These are phyloP conservation scores for Rhabdophis nuchalis DNA, from an alignment of 2,797 vertebrate species.

Conservation along the genomic window DNA sequence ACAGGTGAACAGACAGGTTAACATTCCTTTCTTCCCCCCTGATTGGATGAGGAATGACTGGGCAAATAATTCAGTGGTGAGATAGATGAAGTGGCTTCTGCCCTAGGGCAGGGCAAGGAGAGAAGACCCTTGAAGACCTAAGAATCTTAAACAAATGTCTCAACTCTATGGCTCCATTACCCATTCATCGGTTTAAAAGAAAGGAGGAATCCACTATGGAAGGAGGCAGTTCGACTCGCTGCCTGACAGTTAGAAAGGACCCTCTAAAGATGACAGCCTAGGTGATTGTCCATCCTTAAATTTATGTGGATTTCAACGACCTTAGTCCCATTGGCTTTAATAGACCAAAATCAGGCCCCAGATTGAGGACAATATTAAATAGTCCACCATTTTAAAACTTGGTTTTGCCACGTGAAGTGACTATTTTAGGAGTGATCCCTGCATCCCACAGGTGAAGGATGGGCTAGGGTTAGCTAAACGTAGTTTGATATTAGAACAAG, in stretches of 20 bases:
- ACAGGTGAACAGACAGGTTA: not conserved
- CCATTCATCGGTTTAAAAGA: not conserved
- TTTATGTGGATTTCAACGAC: not conserved
- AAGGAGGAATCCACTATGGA: not conserved
- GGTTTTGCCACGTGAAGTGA: not conserved
- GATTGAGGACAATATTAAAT: not conserved
- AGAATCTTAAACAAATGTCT: not conserved
- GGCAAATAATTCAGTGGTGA: not conserved
- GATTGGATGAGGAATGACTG: not conserved
- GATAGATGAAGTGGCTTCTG: not conserved
- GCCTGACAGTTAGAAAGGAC: not conserved
- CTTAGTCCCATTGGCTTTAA: not conserved
- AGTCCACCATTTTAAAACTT: not conserved
- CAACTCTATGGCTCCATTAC: not conserved
- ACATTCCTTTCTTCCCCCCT: not conserved
- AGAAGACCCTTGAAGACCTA: not conserved
- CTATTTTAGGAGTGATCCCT: not conserved
- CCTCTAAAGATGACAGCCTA: not conserved
- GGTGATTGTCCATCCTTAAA: not conserved
- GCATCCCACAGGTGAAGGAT: not conserved
- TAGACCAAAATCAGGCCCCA: not conserved
- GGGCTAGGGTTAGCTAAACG: not conserved
- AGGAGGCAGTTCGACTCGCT: too few species aligned
- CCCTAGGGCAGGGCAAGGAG: not conserved
- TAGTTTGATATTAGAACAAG: not conserved